Conservation (phyloP, 2,113 vertebrate species). For the Crotalus horridus region DNA sequence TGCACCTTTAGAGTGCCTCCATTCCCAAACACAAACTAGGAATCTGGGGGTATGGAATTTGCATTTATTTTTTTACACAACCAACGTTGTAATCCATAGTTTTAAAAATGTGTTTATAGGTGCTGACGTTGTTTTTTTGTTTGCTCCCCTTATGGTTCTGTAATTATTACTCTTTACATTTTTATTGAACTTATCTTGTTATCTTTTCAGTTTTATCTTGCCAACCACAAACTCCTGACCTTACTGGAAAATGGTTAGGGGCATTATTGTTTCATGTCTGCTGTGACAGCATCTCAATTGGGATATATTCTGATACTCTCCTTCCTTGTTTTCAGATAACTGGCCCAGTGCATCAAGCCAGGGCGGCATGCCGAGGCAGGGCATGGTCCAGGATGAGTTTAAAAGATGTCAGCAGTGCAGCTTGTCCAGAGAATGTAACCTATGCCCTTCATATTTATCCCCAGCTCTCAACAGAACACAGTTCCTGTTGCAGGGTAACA, state of each 20-base stretch:
- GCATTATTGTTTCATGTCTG: too few relatives aligned
- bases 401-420: slow-evolving; percentile 65
- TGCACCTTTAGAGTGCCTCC: too few relatives aligned
- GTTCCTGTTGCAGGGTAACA: slow-evolving; percentile 74
- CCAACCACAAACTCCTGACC: not conserved
- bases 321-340: slow-evolving; percentile 67
- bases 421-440: slow-evolving; percentile 64
- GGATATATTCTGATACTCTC: not conserved
- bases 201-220: not conserved
- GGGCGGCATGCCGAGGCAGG: slow-evolving; percentile 76
- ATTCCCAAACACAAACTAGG: not conserved
- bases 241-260: not conserved
- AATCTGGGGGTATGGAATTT: too few relatives aligned
- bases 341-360: slow-evolving; percentile 63
- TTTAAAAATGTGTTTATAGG: not conserved
- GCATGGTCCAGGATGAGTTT: slow-evolving; percentile 82
- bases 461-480: slow-evolving; percentile 67
- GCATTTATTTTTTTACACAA: not conserved
- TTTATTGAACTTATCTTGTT: not conserved
- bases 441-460: slow-evolving; percentile 84
- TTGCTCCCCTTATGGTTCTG: not conserved
- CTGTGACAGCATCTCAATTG: too few relatives aligned
- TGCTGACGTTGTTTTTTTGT: too few relatives aligned
- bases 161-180: not conserved
- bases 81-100: not conserved